Conservation (phyloP, 2,113 vertebrate species). For the Ciconia stormi region DNA sequence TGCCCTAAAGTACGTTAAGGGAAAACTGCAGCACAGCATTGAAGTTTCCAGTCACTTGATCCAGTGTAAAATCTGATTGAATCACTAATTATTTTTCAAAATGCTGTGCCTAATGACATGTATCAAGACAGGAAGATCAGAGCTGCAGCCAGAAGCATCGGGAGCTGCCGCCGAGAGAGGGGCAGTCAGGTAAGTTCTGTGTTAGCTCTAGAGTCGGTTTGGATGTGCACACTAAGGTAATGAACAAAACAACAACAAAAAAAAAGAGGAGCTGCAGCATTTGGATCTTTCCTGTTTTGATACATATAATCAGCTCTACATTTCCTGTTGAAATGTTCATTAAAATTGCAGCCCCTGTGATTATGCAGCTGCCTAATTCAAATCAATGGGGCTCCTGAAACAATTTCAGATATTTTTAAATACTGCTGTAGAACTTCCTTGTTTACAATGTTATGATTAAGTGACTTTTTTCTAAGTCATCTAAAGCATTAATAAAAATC, state of each 20-base stretch:
- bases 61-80: slow-evolving; percentile 45
- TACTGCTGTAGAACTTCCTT: slow-evolving; percentile 65
- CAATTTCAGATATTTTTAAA: slow-evolving; percentile 67
- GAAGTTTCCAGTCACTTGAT: slow-evolving; percentile 47
- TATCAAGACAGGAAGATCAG: neutral
- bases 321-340: slow-evolving; percentile 71
- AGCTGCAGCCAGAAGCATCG: neutral
- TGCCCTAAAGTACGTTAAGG: slow-evolving; percentile 32
- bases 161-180: neutral
- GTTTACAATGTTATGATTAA: slow-evolving; percentile 67
- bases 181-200: neutral
- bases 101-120: slow-evolving; percentile 21
- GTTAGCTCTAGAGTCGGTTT: neutral
- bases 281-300: slow-evolving; percentile 60
- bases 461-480: slow-evolving; percentile 26
- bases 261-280: neutral
- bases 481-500: slow-evolving; percentile 55
- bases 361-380: slow-evolving; percentile 73
- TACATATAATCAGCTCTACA: slow-evolving; percentile 60
- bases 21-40: slow-evolving; percentile 4
- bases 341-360: slow-evolving; percentile 69
- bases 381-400: slow-evolving; percentile 67
- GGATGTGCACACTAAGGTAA: neutral
- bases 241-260: neutral
- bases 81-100: slow-evolving; percentile 62